These are phyloP conservation scores for Orchesella flavescens DNA, from an alignment of 2,888 invertebrate species.

Conservation along the genomic window DNA sequence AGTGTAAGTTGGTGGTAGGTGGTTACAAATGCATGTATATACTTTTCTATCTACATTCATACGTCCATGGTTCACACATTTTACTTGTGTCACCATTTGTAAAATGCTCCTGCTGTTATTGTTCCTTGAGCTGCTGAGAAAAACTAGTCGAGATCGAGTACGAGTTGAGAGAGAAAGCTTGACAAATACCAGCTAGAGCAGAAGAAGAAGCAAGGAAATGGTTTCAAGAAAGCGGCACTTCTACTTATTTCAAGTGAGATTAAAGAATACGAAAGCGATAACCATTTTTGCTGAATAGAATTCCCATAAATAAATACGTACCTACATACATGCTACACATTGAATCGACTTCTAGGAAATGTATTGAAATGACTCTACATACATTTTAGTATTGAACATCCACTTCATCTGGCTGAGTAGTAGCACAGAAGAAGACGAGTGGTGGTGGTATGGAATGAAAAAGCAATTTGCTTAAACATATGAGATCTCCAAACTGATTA, in stretches of 20 bases:
- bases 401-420: background rate
- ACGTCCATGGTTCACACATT: background rate
- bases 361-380: constrained; percentile 7
- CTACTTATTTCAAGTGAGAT: constrained; percentile 5
- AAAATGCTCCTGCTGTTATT: constrained; percentile 20
- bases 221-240: constrained; percentile 18
- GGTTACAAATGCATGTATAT: background rate
- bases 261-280: constrained; percentile 35
- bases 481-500: constrained; percentile 58
- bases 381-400: background rate
- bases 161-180: background rate
- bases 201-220: background rate
- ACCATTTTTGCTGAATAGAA: constrained; percentile 60
- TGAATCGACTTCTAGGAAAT: constrained; percentile 17
- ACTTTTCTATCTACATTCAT: background rate
- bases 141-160: background rate
- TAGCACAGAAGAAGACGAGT: background rate
- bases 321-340: constrained; percentile 12
- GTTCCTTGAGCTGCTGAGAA: background rate
- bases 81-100: constrained; percentile 5
- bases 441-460: constrained; percentile 38
- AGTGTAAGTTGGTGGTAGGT: background rate
- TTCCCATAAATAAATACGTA: constrained; percentile 56
- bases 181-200: constrained; percentile 1
- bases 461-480: constrained; percentile 61